A percentile compares a stretch with the other conserved stretches of the same genome.
phyloP scores from a whole-genome alignment of 2,797 vertebrate genomes.

The Xenops minutus region DNA sequence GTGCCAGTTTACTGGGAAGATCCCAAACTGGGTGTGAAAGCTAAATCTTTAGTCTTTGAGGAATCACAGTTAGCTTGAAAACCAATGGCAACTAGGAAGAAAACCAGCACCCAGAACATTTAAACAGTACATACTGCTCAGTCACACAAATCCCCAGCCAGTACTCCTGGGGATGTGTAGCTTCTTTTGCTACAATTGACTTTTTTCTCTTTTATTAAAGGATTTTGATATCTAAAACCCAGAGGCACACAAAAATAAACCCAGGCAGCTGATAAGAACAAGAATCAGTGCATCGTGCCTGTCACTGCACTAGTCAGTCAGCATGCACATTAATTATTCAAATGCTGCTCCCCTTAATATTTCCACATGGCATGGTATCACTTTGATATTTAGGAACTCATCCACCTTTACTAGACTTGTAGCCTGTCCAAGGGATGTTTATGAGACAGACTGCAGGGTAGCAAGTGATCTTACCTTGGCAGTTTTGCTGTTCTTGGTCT shows the following conservation, averaged over 20 bases:
- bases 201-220: background rate
- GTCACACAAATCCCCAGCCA: background rate
- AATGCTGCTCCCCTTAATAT: background rate
- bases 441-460: background rate
- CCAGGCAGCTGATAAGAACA: background rate
- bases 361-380: background rate
- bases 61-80: background rate
- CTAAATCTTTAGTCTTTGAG: background rate
- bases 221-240: background rate
- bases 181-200: background rate
- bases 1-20: slow-evolving; percentile 20
- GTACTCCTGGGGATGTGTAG: background rate
- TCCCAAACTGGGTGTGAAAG: background rate
- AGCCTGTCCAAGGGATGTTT: background rate
- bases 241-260: background rate
- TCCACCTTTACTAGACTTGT: background rate
- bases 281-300: background rate
- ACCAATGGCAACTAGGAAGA: background rate
- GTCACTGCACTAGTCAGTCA: background rate
- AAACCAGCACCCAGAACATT: background rate
- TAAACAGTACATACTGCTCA: background rate
- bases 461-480: background rate
- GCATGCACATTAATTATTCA: background rate
- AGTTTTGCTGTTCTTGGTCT: rapidly evolving
- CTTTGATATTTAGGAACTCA: background rate